Evolutionary conservation across 2,113 vertebrate species (phyloP).

Genomic region (Lasiurus borealis): DNA sequence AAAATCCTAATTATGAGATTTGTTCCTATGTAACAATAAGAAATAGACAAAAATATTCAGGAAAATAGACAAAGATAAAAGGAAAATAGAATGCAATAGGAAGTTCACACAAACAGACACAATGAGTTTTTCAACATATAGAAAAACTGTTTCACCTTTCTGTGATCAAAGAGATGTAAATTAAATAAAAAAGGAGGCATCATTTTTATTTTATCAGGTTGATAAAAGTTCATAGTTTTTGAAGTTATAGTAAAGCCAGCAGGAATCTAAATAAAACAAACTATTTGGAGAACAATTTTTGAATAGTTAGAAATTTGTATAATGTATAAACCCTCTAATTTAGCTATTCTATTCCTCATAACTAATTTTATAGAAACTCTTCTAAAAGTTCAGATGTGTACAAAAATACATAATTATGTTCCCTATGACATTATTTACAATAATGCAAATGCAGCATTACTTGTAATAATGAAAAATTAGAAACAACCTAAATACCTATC

Average conservation of each 20-base stretch:
- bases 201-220: background rate
- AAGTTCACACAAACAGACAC: background rate
- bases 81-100: background rate
- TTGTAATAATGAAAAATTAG: background rate
- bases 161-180: background rate
- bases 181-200: background rate
- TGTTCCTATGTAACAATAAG: background rate
- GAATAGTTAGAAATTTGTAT: background rate
- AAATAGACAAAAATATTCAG: background rate
- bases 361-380: slow-evolving; percentile 17
- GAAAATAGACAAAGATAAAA: background rate
- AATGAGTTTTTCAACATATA: background rate
- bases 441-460: background rate
- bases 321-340: background rate
- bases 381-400: background rate
- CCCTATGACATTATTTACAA: background rate
- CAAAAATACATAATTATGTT: background rate
- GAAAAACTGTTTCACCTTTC: background rate
- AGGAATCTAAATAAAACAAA: background rate
- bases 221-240: background rate
- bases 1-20: background rate
- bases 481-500: background rate
- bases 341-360: background rate
- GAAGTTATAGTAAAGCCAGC: background rate
- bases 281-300: background rate